Base-by-base conservation (phyloP, 1,140 invertebrate genomes). In the Thalassaphorura encarpata region DNA sequence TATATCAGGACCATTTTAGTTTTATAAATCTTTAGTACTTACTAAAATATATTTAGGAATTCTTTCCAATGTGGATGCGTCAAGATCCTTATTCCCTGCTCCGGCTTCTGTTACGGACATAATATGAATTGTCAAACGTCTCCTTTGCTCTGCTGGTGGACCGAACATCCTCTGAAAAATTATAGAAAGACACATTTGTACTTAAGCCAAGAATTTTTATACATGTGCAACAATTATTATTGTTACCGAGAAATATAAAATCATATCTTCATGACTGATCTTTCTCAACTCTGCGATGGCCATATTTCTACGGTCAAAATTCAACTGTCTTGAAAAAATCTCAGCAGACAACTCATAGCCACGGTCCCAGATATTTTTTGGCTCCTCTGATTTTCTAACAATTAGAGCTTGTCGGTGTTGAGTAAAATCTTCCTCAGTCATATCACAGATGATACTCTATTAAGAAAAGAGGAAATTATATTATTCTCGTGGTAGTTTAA, bases 291-390 rank as follows among this genome's bases (percentile, higher is more conserved):
- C 82, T 11, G 80, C 82, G 0, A 92, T 87, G 75, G 97, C 92
- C 13, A 87, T n/a, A n/a, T 36, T 36, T n/a, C n/a, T 11, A 11
- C 33, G 33, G n/a, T 36, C 85, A 73, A 97, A 98, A 71, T 95
- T 87, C 72, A 95, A 97, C 59, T 91, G 84, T 67, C 91, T 85
- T 2, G 78, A 73, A 5, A 75, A 72, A 52, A 97, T 97, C 76
- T 98, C 95, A 19, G 69, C 69, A 87, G 91, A 96, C 67, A 83
- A 85, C 52, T 81, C 75, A 27, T 73, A 71, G 19, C 84, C 83
- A 54, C 84, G 79, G 33, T 74, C 72, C 26, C 73, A 70, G 64
- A 97, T 72, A 59, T 83, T 85, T 75, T 97, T 97, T 1, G 94
- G 91, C 66, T 90, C 88, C 70, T 97, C 93, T 29, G 94, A 70